Evolutionary conservation across 2,888 invertebrate species (phyloP), one percentile per base, ranked within the genome.

Genomic region (Mayetiola destructor): DNA sequence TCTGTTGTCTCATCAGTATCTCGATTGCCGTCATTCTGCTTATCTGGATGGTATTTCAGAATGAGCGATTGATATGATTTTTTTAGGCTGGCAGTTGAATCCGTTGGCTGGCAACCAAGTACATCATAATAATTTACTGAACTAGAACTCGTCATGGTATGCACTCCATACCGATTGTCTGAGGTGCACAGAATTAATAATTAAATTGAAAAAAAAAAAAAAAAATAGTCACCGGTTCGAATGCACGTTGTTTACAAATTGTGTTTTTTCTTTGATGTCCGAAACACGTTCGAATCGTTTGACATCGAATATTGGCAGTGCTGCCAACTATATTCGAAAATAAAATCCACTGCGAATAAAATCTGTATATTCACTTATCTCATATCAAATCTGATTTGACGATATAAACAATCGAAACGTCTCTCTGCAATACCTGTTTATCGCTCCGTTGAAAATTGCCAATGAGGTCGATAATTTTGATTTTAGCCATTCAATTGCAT

Each of bases 21-120:
- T 21, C 10, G 18, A 18, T 30, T 18, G 32, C 27, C n/a, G 14
- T 3, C 3, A 10, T 32, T 20, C 18, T 53, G 53, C 30, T 53
- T 53, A 27, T 53, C 53, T 53, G 72, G 71, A 68, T 71, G 72
- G 67, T 65, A 66, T 64, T 67, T 67, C 62, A 71, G 63, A 61
- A 71, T 67, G 62, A 72, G 65, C 63, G 67, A 66, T 60, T 70
- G 71, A 63, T 71, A 71, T 62, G 68, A 69, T 58, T 62, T 62
- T 61, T 69, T 72, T 56, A 71, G 63, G 62, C 69, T 66, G 52
- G 69, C 68, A 32, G 65, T 60, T 18, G 62, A 67, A 16, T n/a
- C 35, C 3, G 35, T 36, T 4, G 21, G 23, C n/a, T 55, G 14
- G 27, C 37, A 55, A 16, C 16, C 9, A 16, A 36, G 27, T 1